A percentile compares a stretch with the other conserved stretches of the same genome.
Conservation (phyloP, 2,797 vertebrate genomes). For the Tinamus major region DNA sequence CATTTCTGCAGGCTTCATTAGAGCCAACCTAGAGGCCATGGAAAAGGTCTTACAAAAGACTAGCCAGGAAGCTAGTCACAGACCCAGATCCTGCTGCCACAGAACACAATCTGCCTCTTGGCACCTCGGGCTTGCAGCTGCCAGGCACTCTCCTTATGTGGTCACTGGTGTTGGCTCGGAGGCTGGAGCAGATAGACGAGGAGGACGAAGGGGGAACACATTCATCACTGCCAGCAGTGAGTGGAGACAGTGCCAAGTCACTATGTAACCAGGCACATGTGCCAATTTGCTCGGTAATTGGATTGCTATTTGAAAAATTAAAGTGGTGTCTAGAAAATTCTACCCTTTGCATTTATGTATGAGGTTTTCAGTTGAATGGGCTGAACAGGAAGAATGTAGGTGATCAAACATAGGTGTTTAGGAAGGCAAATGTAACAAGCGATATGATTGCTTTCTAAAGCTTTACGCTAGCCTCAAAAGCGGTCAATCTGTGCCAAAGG, state of each 20-base stretch:
- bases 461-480: background rate
- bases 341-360: conserved; percentile 15
- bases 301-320: conserved; percentile 81
- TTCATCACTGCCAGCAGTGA: conserved; percentile 76
- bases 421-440: conserved; percentile 22
- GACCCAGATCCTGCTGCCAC: conserved; percentile 52
- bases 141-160: conserved; percentile 72
- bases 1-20: conserved; percentile 51
- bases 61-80: conserved; percentile 64
- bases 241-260: conserved; percentile 71
- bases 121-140: conserved; percentile 77
- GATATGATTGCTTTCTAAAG: conserved; percentile 8
- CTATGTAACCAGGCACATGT: conserved; percentile 76
- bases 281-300: conserved; percentile 78
- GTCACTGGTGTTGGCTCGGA: conserved; percentile 68
- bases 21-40: conserved; percentile 25
- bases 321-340: conserved; percentile 57
- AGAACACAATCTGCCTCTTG: conserved; percentile 71
- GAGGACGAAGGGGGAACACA: conserved; percentile 65
- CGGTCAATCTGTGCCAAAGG: background rate
- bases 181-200: conserved; percentile 64
- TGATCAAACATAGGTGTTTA: conserved; percentile 24
- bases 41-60: conserved; percentile 58
- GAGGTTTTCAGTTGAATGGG: conserved; percentile 6
- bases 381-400: background rate